Evolutionary conservation across 2,888 invertebrate genomes (phyloP).

Genomic region (Agrochola litura): DNA sequence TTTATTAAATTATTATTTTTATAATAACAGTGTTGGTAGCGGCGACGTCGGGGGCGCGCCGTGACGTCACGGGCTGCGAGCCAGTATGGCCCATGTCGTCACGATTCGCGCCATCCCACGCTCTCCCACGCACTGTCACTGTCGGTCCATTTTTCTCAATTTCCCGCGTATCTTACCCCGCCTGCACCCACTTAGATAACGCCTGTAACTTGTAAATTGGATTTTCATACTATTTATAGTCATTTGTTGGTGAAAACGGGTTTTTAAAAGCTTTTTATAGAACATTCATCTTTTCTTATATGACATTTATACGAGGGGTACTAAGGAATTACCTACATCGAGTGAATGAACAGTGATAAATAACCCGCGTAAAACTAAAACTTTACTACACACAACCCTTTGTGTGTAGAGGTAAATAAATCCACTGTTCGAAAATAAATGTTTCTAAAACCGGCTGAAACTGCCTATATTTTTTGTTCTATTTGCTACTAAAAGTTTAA

Average conservation of each 20-base stretch:
- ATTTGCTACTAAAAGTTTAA: neutral
- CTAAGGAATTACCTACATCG: neutral
- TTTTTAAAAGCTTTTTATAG: constrained; percentile 37
- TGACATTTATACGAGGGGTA: constrained; percentile 13
- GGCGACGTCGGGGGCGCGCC: constrained; percentile 56
- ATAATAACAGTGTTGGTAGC: constrained; percentile 48
- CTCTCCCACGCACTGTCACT: constrained; percentile 60
- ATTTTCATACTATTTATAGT: constrained; percentile 74
- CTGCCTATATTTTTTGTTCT: neutral
- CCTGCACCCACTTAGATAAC: constrained; percentile 82
- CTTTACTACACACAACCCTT: too few species aligned
- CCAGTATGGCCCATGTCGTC: constrained; percentile 69
- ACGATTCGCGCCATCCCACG: constrained; percentile 53
- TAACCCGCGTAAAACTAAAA: neutral
- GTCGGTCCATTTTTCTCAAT: constrained; percentile 79
- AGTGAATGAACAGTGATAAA: neutral
- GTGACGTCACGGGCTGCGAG: constrained; percentile 74
- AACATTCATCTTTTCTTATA: constrained; percentile 17
- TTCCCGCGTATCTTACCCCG: constrained; percentile 81
- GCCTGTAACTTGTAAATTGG: constrained; percentile 72
- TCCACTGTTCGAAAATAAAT: too few species aligned
- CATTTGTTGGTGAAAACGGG: constrained; percentile 37
- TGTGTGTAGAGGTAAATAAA: too few species aligned
- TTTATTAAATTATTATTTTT: constrained; percentile 61
- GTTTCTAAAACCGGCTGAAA: neutral